A percentile compares a stretch with the other conserved stretches of the same genome.
Conservation (phyloP, 2,888 invertebrate species). For the Schrankia costaestrigalis region DNA sequence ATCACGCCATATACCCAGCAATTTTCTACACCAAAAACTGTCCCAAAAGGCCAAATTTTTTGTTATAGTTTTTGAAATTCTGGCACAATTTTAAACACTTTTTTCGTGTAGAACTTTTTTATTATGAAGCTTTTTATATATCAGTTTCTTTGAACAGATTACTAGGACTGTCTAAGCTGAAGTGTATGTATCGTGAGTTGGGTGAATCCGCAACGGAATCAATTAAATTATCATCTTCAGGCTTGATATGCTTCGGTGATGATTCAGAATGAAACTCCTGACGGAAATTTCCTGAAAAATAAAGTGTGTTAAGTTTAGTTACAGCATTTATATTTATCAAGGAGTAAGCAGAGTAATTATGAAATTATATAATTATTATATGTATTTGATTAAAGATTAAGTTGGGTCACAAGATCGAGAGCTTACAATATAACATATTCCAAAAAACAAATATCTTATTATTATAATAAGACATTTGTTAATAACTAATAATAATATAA, state of each 20-base stretch:
- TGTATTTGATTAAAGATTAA: neutral
- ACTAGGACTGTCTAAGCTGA: slow-evolving; percentile 56
- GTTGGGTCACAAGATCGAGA: neutral
- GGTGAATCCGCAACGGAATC: slow-evolving; percentile 52
- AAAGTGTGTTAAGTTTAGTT: too few relatives aligned
- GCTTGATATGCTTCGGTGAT: slow-evolving; percentile 60
- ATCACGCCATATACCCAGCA: too few relatives aligned
- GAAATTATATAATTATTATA: neutral
- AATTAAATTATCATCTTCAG: slow-evolving; percentile 47
- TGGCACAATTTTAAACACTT: neutral
- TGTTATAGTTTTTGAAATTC: too few relatives aligned
- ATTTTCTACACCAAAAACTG: too few relatives aligned
- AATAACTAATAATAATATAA: neutral
- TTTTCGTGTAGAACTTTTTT: too few relatives aligned
- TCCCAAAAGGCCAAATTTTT: too few relatives aligned
- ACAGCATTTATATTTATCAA: neutral
- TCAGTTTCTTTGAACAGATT: slow-evolving; percentile 71
- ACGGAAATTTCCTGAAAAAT: slow-evolving; percentile 64
- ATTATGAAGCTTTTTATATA: slow-evolving; percentile 43
- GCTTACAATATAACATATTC: neutral
- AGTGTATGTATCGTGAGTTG: slow-evolving; percentile 68
- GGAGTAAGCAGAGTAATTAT: slow-evolving; percentile 1
- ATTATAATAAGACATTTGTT: neutral
- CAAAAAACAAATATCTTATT: neutral
- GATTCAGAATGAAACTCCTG: slow-evolving; percentile 69